Percentiles rank a stretch among this genome's conserved stretches.
Evolutionary conservation across 2,888 invertebrate species (phyloP).

Genomic region (Zaprionus obscuricornis): DNA sequence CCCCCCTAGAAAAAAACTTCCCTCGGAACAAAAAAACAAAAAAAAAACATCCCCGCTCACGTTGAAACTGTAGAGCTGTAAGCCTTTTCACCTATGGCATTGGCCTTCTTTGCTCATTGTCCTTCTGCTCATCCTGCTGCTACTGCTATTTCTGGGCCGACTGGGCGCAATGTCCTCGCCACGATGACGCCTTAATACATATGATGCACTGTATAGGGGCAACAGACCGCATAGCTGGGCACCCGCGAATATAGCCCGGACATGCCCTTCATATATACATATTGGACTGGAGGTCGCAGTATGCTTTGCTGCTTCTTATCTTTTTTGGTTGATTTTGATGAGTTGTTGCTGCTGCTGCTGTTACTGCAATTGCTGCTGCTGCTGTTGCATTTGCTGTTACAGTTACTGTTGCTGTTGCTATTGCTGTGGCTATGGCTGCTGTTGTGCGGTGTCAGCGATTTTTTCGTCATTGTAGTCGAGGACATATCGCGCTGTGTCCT

Average conservation of each 20-base stretch:
- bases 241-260: conserved; percentile 92
- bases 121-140: conserved; percentile 22
- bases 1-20: conserved; percentile 10
- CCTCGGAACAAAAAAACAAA: too few relatives aligned
- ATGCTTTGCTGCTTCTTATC: conserved; percentile 87
- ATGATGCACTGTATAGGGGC: conserved; percentile 79
- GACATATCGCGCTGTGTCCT: conserved; percentile 34
- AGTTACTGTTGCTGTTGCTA: conserved; percentile 20
- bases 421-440: conserved; percentile 47
- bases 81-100: conserved; percentile 28
- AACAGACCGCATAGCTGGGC: conserved; percentile 85
- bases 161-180: conserved; percentile 19
- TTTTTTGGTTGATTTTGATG: conserved; percentile 63
- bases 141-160: too few relatives aligned
- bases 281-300: conserved; percentile 90
- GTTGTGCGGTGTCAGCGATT: conserved; percentile 54
- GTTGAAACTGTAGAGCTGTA: too few relatives aligned
- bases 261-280: conserved; percentile 91
- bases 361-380: conserved; percentile 84
- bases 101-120: conserved; percentile 23
- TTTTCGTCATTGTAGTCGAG: conserved; percentile 32
- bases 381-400: conserved; percentile 24
- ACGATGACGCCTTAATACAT: conserved; percentile 53
- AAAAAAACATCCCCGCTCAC: too few relatives aligned
- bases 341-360: conserved; percentile 34